Evolutionary conservation across 92 coral and sea anemone species (phyloP).

Genomic region (Porites evermanni): DNA sequence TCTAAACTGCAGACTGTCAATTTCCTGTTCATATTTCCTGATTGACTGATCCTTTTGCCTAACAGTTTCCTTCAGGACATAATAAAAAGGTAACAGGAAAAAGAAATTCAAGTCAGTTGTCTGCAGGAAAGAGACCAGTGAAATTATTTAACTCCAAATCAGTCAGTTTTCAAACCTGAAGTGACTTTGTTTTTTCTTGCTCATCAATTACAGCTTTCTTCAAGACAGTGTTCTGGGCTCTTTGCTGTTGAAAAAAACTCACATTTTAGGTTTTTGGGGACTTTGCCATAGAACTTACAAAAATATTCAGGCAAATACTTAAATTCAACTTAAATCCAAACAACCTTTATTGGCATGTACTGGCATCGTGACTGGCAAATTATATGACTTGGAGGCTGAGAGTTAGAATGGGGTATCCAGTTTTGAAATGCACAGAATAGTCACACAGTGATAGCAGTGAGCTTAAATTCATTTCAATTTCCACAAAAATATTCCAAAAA

Average conservation of each 20-base stretch:
- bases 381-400: too few relatives aligned
- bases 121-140: background rate
- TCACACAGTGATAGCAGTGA: too few relatives aligned
- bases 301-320: too few relatives aligned
- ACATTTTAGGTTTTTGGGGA: too few relatives aligned
- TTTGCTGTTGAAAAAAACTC: slow-evolving; percentile 55
- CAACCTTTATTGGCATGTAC: too few relatives aligned
- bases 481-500: too few relatives aligned
- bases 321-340: too few relatives aligned
- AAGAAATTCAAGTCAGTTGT: background rate
- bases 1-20: slow-evolving; percentile 97
- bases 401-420: too few relatives aligned
- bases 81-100: background rate
- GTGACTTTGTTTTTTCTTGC: slow-evolving; percentile 89
- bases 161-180: slow-evolving; percentile 71
- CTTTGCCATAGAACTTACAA: too few relatives aligned
- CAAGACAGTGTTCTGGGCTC: slow-evolving; percentile 97
- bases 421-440: too few relatives aligned
- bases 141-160: background rate
- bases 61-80: slow-evolving; percentile 68
- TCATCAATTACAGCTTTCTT: slow-evolving; percentile 99
- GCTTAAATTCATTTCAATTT: too few relatives aligned
- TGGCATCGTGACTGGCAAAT: too few relatives aligned
- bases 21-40: slow-evolving; percentile 97
- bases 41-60: slow-evolving; percentile 93